phyloP scores from a whole-genome alignment of 2,113 vertebrate species.

The Acrocephalus kingi region DNA sequence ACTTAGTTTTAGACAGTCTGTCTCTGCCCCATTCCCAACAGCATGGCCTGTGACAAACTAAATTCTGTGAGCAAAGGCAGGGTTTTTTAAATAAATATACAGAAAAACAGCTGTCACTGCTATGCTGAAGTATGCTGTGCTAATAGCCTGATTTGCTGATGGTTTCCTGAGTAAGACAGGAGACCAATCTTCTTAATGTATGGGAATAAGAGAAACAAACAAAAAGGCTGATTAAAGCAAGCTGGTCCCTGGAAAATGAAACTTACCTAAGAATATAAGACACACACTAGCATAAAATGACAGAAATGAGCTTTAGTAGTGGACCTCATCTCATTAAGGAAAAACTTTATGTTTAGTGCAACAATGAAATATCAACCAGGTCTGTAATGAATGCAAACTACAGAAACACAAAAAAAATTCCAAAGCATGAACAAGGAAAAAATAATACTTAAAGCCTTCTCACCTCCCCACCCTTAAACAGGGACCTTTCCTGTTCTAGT shows the following conservation, averaged over 20 bases:
- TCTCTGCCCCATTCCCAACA: background rate
- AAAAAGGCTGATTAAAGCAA: background rate
- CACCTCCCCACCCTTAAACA: background rate
- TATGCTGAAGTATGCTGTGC: background rate
- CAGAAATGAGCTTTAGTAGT: background rate
- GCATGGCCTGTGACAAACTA: background rate
- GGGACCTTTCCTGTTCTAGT: background rate
- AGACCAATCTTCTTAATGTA: background rate
- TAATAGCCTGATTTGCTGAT: background rate
- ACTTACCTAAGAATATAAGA: background rate
- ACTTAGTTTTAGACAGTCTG: background rate
- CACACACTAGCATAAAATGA: background rate
- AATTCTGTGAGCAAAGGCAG: accelerated
- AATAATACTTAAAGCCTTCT: background rate
- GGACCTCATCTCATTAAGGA: background rate
- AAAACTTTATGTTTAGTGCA: background rate
- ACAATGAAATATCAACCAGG: background rate
- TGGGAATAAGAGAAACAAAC: background rate
- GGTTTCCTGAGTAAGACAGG: background rate
- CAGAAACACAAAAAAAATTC: background rate
- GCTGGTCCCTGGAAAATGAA: background rate
- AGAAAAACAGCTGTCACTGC: background rate
- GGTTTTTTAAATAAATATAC: background rate
- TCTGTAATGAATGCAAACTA: background rate
- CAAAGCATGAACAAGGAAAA: background rate